These are phyloP conservation scores for Dreissena polymorpha DNA, from an alignment of 1,140 invertebrate species.

Conservation along the genomic window DNA sequence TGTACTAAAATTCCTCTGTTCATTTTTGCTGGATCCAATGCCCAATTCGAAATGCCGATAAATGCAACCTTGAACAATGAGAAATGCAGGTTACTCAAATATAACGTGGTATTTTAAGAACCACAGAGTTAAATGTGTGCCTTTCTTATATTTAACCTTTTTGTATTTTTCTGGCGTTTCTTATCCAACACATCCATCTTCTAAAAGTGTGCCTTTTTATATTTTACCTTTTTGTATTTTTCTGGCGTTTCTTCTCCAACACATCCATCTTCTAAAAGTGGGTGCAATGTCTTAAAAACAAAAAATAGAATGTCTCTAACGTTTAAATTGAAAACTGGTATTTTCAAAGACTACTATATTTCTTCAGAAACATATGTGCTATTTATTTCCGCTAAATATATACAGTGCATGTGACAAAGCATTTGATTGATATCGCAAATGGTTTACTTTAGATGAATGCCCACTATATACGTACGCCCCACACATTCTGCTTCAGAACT, in stretches of 20 bases:
- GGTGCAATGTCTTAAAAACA: conserved; percentile 65
- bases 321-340: no score
- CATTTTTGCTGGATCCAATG: conserved; percentile 76
- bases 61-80: conserved; percentile 66
- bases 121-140: no score
- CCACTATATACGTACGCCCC: no score
- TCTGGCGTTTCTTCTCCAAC: conserved; percentile 67
- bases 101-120: neutral
- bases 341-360: no score
- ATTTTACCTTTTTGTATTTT: conserved; percentile 60
- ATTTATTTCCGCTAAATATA: no score
- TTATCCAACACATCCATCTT: conserved; percentile 58
- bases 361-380: no score
- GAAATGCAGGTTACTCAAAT: neutral
- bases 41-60: conserved; percentile 77
- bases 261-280: conserved; percentile 39
- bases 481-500: no score
- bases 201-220: conserved; percentile 49
- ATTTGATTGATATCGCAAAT: no score
- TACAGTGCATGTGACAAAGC: no score
- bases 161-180: conserved; percentile 63
- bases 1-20: conserved; percentile 74
- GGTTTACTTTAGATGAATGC: no score
- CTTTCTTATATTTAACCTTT: conserved; percentile 46
- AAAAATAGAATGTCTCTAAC: no score